A percentile compares a stretch with the other conserved stretches of the same genome.
These are phyloP conservation scores for Acomys russatus DNA, from an alignment of 2,797 vertebrate species.

Conservation along the genomic window DNA sequence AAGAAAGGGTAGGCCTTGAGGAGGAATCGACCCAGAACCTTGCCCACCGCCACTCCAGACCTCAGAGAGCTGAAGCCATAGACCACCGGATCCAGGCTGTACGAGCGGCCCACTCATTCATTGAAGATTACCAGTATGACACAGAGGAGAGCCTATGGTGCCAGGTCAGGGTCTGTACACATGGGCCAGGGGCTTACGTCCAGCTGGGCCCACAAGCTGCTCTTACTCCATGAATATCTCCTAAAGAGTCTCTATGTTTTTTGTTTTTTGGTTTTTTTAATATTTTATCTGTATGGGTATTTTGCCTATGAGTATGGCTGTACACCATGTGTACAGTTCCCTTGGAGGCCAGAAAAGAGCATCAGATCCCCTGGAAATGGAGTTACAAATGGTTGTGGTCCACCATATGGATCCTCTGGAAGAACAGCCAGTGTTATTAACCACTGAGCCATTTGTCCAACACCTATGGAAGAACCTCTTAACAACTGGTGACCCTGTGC, in stretches of 20 bases:
- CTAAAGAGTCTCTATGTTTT: not conserved
- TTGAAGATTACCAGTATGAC: constrained; percentile 94
- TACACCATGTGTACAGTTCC: not conserved
- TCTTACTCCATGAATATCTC: not conserved
- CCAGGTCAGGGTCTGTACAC: constrained; percentile 89
- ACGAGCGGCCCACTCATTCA: constrained; percentile 86
- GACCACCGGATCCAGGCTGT: constrained; percentile 90
- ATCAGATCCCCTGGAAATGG: not conserved
- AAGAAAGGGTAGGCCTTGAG: constrained; percentile 39
- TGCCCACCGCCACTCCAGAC: not conserved
- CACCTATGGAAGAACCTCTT: not conserved
- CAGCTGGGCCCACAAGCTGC: not conserved
- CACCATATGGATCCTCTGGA: not conserved
- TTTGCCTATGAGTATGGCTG: not conserved
- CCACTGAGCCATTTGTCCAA: not conserved
- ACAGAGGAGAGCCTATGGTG: constrained; percentile 93
- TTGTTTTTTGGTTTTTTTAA: not conserved
- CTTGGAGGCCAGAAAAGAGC: not conserved
- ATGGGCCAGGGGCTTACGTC: not conserved
- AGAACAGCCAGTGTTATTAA: not conserved
- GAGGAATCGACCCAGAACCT: constrained; percentile 74
- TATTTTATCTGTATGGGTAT: not conserved
- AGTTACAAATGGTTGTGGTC: not conserved
- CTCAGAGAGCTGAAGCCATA: constrained; percentile 41
- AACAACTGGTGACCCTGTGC: not conserved